Percentiles rank a stretch among this genome's conserved stretches.
phyloP scores from a whole-genome alignment of 2,888 invertebrate species.

The Troilus luridus region DNA sequence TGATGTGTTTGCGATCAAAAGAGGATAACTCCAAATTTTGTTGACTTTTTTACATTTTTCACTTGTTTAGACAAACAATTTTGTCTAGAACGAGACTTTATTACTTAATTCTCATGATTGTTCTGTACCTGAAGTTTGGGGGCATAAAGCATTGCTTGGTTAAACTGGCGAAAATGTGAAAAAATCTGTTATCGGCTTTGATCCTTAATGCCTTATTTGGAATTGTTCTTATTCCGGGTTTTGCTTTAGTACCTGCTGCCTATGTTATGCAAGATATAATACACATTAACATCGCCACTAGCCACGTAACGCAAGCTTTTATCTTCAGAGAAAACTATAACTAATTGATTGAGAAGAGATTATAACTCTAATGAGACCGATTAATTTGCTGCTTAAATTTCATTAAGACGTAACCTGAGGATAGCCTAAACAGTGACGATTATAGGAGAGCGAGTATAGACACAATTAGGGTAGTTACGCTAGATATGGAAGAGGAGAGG shows the following conservation, averaged over 20 bases:
- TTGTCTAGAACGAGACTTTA: no score
- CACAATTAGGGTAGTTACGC: constrained; percentile 41
- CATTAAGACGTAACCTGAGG: constrained; percentile 2
- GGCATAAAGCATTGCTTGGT: no score
- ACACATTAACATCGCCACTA: not conserved
- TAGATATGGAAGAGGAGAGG: constrained; percentile 24
- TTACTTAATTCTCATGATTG: no score
- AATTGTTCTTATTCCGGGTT: not conserved
- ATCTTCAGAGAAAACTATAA: not conserved
- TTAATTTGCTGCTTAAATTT: constrained; percentile 7
- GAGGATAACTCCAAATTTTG: no score
- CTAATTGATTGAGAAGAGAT: constrained; percentile 10
- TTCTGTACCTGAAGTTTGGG: no score
- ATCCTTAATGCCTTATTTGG: no score
- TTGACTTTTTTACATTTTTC: no score
- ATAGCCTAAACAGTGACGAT: not conserved
- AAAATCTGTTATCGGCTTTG: no score
- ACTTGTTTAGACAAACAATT: no score
- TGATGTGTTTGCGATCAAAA: not conserved
- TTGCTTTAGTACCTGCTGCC: not conserved
- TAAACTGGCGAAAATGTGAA: no score
- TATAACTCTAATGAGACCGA: not conserved
- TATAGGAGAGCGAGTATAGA: not conserved
- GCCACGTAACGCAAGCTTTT: not conserved
- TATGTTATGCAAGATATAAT: not conserved